Base-by-base conservation (phyloP, 1,140 invertebrate species). In the Diachasma alloeum region DNA sequence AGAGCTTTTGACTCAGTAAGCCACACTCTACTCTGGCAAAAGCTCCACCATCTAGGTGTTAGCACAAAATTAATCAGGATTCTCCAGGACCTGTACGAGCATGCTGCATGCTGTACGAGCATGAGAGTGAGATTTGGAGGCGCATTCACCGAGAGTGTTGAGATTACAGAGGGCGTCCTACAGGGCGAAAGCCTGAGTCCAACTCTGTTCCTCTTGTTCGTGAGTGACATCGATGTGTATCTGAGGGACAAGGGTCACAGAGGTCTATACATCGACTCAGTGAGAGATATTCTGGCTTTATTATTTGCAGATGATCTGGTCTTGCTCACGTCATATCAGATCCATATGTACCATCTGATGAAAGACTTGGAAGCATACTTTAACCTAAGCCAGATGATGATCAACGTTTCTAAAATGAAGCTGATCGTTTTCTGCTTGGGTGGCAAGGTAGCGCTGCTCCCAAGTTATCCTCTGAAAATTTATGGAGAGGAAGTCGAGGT, bases 231-330 rank as follows among this genome's bases (percentile, higher is more conserved):
- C 9, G 77, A 80, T 48, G 31, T 78, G 15, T 80, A 77, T 37
- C 68, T 81, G 4, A n/a, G 42, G 15, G 56, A 77, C 9, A 69
- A 46, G 44, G 73, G 76, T 15, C 72, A 78, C 10, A 73, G 5
- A 37, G 80, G 79, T 15, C 39, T 79, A 15, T 81, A n/a, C 69
- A 70, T 46, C 53, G 74, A 8, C n/a, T 26, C 11, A 73, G n/a
- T 46, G n/a, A n/a, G 76, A 78, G 19, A 68, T 83, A 13, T 70
- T 74, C 11, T 24, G 79, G 5, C 63, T 82, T n/a, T n/a, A n/a
- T 66, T 78, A 42, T 83, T 80, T 48, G 78, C 80, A 4, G 80
- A 80, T 46, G 81, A 83, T 48, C 39, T 83, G 3, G 78, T 81
- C 13, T 36, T 83, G 4, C 46, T 81, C 48, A 78, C 39, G 59